A percentile compares a stretch with the other conserved stretches of the same genome.
These are phyloP conservation scores for Choristoneura fumiferana DNA, from an alignment of 1,140 invertebrate species.

Conservation along the genomic window DNA sequence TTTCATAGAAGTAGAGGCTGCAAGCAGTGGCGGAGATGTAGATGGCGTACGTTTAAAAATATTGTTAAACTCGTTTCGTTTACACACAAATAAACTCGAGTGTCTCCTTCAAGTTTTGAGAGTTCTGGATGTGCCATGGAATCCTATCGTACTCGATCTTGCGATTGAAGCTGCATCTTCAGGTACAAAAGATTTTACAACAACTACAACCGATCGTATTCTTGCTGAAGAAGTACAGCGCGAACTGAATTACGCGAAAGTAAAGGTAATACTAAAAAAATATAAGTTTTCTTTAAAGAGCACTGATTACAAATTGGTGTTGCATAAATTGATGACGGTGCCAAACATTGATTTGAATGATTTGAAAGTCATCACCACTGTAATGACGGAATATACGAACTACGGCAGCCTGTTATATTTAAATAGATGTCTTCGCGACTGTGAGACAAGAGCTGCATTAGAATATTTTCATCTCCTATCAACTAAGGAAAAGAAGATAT, in stretches of 20 bases:
- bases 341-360: slow-evolving; percentile 54
- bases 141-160: slow-evolving; percentile 51
- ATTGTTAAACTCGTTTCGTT: slow-evolving; percentile 55
- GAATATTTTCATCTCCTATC: slow-evolving; percentile 53
- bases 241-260: slow-evolving; percentile 65
- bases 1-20: slow-evolving; percentile 65
- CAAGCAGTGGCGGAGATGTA: slow-evolving; percentile 55
- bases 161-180: slow-evolving; percentile 51
- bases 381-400: slow-evolving; percentile 40
- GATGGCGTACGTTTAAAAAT: slow-evolving; percentile 59
- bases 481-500: slow-evolving; percentile 42
- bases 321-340: slow-evolving; percentile 60
- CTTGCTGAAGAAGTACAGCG: slow-evolving; percentile 60
- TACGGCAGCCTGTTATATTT: slow-evolving; percentile 59
- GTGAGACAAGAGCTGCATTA: slow-evolving; percentile 57
- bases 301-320: slow-evolving; percentile 57
- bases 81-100: slow-evolving; percentile 52
- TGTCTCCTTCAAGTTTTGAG: slow-evolving; percentile 64
- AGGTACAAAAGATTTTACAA: slow-evolving; percentile 54
- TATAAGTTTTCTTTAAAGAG: slow-evolving; percentile 64
- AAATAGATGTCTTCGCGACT: slow-evolving; percentile 57
- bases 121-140: slow-evolving; percentile 68
- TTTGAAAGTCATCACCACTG: slow-evolving; percentile 52
- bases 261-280: slow-evolving; percentile 69
- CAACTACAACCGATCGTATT: slow-evolving; percentile 49